Evolutionary conservation across 53 echinoderm and acorn worm species (phyloP).

Genomic region (Crossaster papposus): DNA sequence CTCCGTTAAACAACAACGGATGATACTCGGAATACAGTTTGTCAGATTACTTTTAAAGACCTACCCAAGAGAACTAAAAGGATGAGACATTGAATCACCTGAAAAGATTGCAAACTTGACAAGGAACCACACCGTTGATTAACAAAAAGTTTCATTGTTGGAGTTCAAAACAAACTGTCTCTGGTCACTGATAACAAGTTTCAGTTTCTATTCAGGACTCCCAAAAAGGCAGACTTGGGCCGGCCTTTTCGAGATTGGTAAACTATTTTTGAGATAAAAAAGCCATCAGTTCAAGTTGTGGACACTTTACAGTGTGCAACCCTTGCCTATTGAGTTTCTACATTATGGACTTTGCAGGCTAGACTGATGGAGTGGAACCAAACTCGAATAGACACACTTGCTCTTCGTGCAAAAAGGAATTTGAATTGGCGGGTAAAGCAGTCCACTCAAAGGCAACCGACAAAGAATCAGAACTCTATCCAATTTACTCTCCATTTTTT

Average conservation of each 20-base stretch:
- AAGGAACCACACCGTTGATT: background rate
- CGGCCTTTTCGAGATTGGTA: background rate
- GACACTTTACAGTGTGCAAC: background rate
- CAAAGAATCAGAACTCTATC: conserved; percentile 19
- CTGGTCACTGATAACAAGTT: conserved; percentile 26
- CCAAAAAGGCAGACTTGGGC: background rate
- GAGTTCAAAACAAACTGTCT: conserved; percentile 10
- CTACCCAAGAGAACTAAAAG: too few relatives aligned
- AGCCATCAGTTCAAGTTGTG: background rate
- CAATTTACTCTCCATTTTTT: conserved; percentile 13
- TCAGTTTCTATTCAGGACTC: conserved; percentile 19
- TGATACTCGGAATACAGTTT: too few relatives aligned
- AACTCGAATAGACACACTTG: conserved; percentile 2
- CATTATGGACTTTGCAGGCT: background rate
- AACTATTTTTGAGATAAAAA: background rate
- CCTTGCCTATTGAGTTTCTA: background rate
- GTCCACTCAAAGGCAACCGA: conserved; percentile 24
- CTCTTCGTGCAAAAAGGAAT: background rate
- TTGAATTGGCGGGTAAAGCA: conserved; percentile 18
- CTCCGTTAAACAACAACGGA: too few relatives aligned
- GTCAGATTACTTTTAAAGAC: too few relatives aligned
- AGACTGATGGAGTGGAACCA: conserved; percentile 38
- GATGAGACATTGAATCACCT: too few relatives aligned
- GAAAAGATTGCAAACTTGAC: too few relatives aligned
- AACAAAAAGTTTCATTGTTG: background rate